phyloP scores from a whole-genome alignment of 2,113 vertebrate species.

The Melospiza melodia region DNA sequence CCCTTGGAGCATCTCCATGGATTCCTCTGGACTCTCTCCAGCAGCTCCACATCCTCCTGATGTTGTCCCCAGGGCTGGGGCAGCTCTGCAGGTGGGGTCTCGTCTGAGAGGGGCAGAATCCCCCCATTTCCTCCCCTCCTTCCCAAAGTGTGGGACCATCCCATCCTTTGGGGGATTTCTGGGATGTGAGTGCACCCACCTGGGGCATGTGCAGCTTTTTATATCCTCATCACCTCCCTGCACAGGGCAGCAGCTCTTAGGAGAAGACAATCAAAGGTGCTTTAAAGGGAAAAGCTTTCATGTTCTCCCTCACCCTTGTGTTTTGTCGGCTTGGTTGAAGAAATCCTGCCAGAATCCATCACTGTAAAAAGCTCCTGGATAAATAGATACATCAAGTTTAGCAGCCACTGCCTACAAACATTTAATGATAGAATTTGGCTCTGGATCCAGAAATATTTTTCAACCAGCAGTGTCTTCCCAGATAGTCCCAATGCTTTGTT shows the following conservation, averaged over 20 bases:
- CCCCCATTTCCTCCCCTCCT: background rate
- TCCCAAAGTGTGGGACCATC: background rate
- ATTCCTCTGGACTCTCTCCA: background rate
- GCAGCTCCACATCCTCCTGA: fast-evolving
- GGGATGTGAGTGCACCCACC: background rate
- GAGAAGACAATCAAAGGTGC: background rate
- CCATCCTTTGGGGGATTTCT: background rate
- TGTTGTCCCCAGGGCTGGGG: background rate
- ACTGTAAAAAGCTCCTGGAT: background rate
- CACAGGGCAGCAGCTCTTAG: background rate
- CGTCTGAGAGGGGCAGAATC: background rate
- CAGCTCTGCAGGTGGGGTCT: background rate
- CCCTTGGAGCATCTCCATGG: fast-evolving
- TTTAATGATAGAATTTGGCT: background rate
- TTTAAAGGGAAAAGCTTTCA: constrained; percentile 4
- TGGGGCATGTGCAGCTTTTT: background rate
- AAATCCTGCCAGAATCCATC: constrained; percentile 6
- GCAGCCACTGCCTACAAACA: background rate
- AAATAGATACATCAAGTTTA: background rate
- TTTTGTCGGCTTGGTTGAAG: background rate
- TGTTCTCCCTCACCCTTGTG: background rate
- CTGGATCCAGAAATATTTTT: background rate
- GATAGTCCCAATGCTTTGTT: background rate
- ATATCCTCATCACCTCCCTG: background rate
- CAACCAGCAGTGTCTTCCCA: background rate